Base-by-base conservation (phyloP, 2,888 invertebrate species). In the Chymomyza amoena region DNA sequence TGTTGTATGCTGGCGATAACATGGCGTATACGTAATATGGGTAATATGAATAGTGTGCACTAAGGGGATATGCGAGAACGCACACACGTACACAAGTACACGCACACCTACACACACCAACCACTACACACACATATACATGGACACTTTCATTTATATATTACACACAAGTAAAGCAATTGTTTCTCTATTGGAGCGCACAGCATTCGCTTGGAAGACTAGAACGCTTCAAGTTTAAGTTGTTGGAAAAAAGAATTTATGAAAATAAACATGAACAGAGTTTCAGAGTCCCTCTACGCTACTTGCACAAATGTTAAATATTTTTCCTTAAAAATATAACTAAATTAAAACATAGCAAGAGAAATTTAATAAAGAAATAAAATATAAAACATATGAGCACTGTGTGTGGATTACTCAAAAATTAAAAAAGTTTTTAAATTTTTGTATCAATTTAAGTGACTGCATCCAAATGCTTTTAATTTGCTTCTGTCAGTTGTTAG, bases 21-120 rank as follows among this genome's bases (percentile, higher is more conserved):
- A 32, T 72, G 69, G 74, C 83, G 80, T 82, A 84, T 84, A 82
- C 84, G 74, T 69, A 80, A 74, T 76, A 18, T 64, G 57, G 68
- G 68, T 76, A 60, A 67, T 68, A 70, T 56, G 64, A 64, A 18
- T 57, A 54, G 54, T 54, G 54, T n/a, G 54, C 54, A 20, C n/a
- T 54, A 54, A 13, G 39, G 54, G 54, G 54, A 16, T 54, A 54
- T 54, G 13, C 39, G 3, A 13, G 32, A 32, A 7, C 32, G 7
- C 32, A 32, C 32, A 32, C 32, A 2, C n/a, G 25, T 57, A 61
- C 50, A 61, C 50, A 63, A 63, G 69, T n/a, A 18, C 64, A 25
- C 32, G 52, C 66, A 51, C 50, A 66, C n/a, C 7, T 7, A 32
- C 32, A 32, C 32, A 32, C 32, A 7, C 0, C 32, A 32, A 32